Evolutionary conservation across 2,888 invertebrate genomes (phyloP).

Genomic region (Apeira syringaria): DNA sequence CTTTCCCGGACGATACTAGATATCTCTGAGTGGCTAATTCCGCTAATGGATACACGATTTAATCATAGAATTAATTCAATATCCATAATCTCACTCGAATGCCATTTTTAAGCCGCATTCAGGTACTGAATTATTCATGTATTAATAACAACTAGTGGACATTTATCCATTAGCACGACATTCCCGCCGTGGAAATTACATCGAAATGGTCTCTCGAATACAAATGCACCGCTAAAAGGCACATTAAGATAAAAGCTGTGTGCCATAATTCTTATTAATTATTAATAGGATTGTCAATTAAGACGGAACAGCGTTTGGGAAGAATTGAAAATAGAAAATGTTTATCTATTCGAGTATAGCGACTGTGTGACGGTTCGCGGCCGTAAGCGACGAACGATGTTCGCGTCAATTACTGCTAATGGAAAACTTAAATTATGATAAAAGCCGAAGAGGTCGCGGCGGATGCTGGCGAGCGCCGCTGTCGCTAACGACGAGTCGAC

Average conservation of each 20-base stretch:
- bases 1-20: background rate
- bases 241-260: slow-evolving; percentile 79
- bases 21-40: slow-evolving; percentile 42
- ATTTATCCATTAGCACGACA: slow-evolving; percentile 73
- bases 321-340: slow-evolving; percentile 75
- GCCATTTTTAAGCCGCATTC: slow-evolving; percentile 39
- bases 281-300: slow-evolving; percentile 80
- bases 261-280: slow-evolving; percentile 78
- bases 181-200: slow-evolving; percentile 67
- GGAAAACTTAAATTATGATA: slow-evolving; percentile 84
- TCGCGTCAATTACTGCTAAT: slow-evolving; percentile 82
- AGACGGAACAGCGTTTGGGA: slow-evolving; percentile 59
- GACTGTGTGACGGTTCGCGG: slow-evolving; percentile 67
- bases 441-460: slow-evolving; percentile 71
- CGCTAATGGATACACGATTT: slow-evolving; percentile 53
- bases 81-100: slow-evolving; percentile 44
- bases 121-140: slow-evolving; percentile 62
- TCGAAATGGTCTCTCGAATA: slow-evolving; percentile 69
- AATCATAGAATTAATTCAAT: slow-evolving; percentile 49
- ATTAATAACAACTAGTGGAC: slow-evolving; percentile 66
- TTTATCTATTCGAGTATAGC: slow-evolving; percentile 78
- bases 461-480: slow-evolving; percentile 50
- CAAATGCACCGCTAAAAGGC: slow-evolving; percentile 74
- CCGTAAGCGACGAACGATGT: slow-evolving; percentile 82
- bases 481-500: slow-evolving; percentile 37